phyloP scores from a whole-genome alignment of 2,113 vertebrate genomes.

The Hemibagrus wyckioides region DNA sequence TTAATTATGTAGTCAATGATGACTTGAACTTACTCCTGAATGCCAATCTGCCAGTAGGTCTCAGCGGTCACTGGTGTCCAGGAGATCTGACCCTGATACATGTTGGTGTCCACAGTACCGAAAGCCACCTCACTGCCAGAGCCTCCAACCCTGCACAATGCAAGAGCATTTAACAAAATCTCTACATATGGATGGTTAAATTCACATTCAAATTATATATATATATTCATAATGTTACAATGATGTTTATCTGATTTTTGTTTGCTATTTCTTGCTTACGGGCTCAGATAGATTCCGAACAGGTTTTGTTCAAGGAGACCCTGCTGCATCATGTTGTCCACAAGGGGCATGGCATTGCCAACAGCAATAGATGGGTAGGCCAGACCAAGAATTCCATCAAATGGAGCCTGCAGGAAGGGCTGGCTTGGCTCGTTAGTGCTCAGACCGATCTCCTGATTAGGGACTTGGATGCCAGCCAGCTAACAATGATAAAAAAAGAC shows the following conservation, averaged over 20 bases:
- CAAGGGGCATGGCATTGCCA: slow-evolving; percentile 58
- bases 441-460: slow-evolving; percentile 63
- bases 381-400: slow-evolving; percentile 66
- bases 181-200: background rate
- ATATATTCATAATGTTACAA: background rate
- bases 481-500: slow-evolving; percentile 45
- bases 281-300: slow-evolving; percentile 62
- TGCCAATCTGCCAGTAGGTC: slow-evolving; percentile 64
- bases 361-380: slow-evolving; percentile 58
- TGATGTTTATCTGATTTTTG: background rate
- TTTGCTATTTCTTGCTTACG: background rate
- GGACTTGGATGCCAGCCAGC: slow-evolving; percentile 71
- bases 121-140: slow-evolving; percentile 65
- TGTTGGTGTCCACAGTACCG: slow-evolving; percentile 53
- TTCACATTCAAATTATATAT: background rate
- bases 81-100: slow-evolving; percentile 60
- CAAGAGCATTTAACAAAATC: background rate
- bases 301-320: slow-evolving; percentile 52
- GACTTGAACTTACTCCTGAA: slow-evolving; percentile 57
- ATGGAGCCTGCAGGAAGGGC: slow-evolving; percentile 59
- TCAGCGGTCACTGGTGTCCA: slow-evolving; percentile 66
- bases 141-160: slow-evolving; percentile 29
- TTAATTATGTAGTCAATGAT: background rate
- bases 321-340: slow-evolving; percentile 65
- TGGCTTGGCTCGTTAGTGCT: slow-evolving; percentile 63